These are phyloP conservation scores for Drosophila nannoptera DNA, from an alignment of 1,140 invertebrate genomes.

Conservation along the genomic window DNA sequence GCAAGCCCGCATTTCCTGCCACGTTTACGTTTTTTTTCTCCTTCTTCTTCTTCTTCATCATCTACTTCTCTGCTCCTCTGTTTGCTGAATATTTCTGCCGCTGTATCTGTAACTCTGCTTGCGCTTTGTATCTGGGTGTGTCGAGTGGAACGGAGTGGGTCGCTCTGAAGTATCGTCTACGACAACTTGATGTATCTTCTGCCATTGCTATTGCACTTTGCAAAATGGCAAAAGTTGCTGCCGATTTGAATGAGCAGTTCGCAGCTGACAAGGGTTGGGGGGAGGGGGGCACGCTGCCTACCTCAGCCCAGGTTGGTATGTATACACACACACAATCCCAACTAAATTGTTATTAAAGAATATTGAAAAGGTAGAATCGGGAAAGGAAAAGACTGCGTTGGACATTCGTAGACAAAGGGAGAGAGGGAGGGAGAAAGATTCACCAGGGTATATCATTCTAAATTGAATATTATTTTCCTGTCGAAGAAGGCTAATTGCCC, in stretches of 20 bases:
- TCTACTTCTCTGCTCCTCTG: background rate
- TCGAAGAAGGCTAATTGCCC: too few species aligned
- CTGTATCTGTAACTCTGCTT: constrained; percentile 32
- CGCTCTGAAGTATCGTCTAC: constrained; percentile 47
- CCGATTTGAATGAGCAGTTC: constrained; percentile 19
- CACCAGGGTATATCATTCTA: too few species aligned
- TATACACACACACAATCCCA: too few species aligned
- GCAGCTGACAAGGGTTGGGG: background rate
- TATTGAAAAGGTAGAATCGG: too few species aligned
- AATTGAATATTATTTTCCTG: too few species aligned
- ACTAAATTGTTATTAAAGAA: too few species aligned
- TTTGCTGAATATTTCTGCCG: constrained; percentile 16
- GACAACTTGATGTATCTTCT: constrained; percentile 65
- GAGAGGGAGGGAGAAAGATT: too few species aligned
- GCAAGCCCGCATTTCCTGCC: constrained; percentile 77
- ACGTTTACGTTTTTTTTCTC: constrained; percentile 51
- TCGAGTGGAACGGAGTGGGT: constrained; percentile 20
- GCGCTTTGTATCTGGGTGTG: constrained; percentile 28
- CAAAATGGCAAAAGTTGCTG: constrained; percentile 59
- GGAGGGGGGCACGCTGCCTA: background rate
- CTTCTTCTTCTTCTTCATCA: background rate
- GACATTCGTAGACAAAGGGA: too few species aligned
- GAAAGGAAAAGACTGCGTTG: too few species aligned
- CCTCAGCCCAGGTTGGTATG: too few species aligned
- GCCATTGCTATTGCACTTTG: constrained; percentile 59